Percentiles rank a stretch among this genome's conserved stretches.
phyloP scores from a whole-genome alignment of 30 jellyfish, hydroid and myxozoan genomes.

The Aurelia aurita region DNA sequence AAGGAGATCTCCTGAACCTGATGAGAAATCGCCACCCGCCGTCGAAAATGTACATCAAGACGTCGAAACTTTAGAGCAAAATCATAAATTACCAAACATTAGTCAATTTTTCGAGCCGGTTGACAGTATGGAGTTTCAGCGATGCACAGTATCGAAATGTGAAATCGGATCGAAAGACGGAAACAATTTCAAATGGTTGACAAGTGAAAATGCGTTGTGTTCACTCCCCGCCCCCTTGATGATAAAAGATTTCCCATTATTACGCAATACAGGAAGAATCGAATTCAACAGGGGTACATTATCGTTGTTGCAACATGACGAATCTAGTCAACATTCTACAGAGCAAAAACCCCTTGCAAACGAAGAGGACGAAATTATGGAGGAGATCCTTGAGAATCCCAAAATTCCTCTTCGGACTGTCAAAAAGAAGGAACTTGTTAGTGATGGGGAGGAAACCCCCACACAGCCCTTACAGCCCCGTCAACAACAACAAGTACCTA shows the following conservation, averaged over 20 bases:
- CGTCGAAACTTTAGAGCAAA: conserved; percentile 20
- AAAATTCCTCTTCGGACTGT: conserved; percentile 25
- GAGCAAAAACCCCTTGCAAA: conserved; percentile 32
- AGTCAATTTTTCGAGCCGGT: conserved; percentile 90
- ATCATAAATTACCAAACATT: conserved; percentile 69
- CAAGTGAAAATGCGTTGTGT: conserved; percentile 56
- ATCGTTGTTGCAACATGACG: conserved; percentile 22
- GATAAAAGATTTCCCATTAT: conserved; percentile 69
- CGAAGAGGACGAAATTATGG: conserved; percentile 14
- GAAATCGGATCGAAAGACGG: conserved; percentile 56
- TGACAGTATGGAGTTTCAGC: conserved; percentile 71
- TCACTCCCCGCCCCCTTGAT: conserved; percentile 56
- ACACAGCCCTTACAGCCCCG: conserved; percentile 65
- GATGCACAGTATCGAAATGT: conserved; percentile 67
- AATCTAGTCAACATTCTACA: background rate
- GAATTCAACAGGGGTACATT: conserved; percentile 70
- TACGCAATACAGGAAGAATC: conserved; percentile 80
- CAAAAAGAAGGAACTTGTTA: conserved; percentile 40
- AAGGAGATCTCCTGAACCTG: conserved; percentile 23
- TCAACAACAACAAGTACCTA: conserved; percentile 41
- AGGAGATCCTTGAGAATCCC: conserved; percentile 29
- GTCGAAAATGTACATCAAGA: conserved; percentile 7
- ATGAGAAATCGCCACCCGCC: conserved; percentile 6
- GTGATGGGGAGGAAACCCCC: conserved; percentile 71
- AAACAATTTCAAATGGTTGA: conserved; percentile 65